phyloP scores from a whole-genome alignment of 2,797 vertebrate genomes.

The Corythornis leucogaster region DNA sequence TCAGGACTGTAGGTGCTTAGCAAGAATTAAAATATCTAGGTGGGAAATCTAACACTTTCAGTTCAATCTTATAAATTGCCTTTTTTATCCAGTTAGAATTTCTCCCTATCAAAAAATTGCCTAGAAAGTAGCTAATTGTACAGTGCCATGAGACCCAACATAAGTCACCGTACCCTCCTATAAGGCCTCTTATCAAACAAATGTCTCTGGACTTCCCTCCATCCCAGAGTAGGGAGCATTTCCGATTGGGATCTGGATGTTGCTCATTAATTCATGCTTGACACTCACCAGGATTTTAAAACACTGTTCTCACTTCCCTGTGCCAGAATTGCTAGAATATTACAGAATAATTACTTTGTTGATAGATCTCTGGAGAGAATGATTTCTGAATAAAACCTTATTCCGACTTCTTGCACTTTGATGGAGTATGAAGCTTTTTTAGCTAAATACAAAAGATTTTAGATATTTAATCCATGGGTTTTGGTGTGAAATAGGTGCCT shows the following conservation, averaged over 20 bases:
- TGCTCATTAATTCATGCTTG: not conserved
- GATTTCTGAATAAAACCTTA: not conserved
- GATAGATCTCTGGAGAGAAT: not conserved
- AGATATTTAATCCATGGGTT: not conserved
- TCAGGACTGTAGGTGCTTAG: not conserved
- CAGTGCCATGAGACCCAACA: not conserved
- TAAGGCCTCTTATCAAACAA: not conserved
- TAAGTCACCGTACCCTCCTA: not conserved
- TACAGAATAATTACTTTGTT: not conserved
- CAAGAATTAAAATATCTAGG: not conserved
- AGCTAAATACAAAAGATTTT: not conserved
- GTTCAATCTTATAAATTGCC: not conserved
- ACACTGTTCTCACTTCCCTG: not conserved
- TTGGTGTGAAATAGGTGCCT: not conserved
- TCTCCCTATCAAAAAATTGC: not conserved
- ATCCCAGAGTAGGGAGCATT: not conserved
- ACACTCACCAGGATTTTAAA: not conserved
- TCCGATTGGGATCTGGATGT: not conserved
- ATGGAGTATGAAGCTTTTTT: not conserved
- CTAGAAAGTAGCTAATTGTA: not conserved
- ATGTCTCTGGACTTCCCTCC: not conserved
- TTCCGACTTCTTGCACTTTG: not conserved
- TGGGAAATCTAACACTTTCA: not conserved
- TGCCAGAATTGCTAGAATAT: not conserved
- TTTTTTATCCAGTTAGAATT: constrained; percentile 7